Base-by-base conservation (phyloP, 1,140 invertebrate genomes). In the Conus betulinus region DNA sequence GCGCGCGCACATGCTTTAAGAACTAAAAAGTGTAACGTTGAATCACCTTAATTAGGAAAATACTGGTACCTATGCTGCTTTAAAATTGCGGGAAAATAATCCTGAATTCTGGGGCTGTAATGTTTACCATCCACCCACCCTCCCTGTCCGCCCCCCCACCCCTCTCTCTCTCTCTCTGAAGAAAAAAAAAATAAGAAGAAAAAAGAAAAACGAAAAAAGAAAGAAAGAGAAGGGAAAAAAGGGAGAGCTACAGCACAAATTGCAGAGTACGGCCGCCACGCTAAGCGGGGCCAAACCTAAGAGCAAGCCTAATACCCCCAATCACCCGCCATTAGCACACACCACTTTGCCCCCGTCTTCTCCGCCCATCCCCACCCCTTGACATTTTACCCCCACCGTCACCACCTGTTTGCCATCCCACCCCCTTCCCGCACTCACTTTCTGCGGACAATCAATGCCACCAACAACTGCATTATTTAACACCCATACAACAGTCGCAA, bases 241-340 rank as follows among this genome's bases (percentile, higher is more conserved):
- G 20, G 23, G 20, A 71, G 23, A n/a, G 67, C 23, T 20, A 71
- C 67, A 71, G 13, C 13, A n/a, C 67, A 71, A 71, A 71, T 71
- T 71, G 20, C 67, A 71, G 0, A 71, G 67, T 71, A 20, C 20
- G 23, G 23, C 67, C 6, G 23, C 17, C 60, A 71, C 11, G 67
- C 67, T 20, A 71, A 71, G 67, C 67, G 67, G 67, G 67, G 13
- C 20, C 67, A 71, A 13, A 20, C 60, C 23, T 6, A 71, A 71
- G 67, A 71, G 67, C 67, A 71, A 20, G 67, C 67, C 67, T 71
- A 71, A 71, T 71, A 71, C 23, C 67, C 67, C 67, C 67, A 71
- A 71, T 71, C 67, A 71, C 13, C 67, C 11, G 67, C 67, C 23
- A 71, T 71, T 71, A 71, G 67, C 67, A 20, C 15, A n/a, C 67